Conservation (phyloP, 2,888 invertebrate genomes). For the Syrista parreyssii region DNA sequence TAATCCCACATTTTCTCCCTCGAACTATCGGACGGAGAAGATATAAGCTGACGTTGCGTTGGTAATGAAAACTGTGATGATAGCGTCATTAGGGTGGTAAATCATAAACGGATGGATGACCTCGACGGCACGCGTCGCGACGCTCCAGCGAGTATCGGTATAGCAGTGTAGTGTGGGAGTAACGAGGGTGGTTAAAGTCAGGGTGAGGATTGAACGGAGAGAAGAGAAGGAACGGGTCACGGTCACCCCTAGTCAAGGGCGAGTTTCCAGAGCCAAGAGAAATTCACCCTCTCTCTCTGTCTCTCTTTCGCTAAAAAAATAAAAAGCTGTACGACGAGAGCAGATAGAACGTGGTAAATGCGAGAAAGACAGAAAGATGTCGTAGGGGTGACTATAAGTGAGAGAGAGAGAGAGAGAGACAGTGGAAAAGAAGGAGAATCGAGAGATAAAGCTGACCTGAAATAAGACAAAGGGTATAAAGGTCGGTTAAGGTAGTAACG, state of each 20-base stretch:
- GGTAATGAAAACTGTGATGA: background rate
- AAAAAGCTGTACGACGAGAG: background rate
- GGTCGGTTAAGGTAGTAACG: background rate
- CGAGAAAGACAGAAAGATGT: background rate
- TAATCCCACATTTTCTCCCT: background rate
- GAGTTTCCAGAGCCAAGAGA: constrained; percentile 23
- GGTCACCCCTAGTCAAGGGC: constrained; percentile 49
- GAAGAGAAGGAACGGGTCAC: constrained; percentile 39
- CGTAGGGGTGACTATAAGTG: background rate
- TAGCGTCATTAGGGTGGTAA: background rate
- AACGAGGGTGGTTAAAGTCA: background rate
- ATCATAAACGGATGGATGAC: constrained; percentile 27
- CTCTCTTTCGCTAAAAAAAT: background rate
- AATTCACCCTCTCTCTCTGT: background rate
- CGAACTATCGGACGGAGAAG: background rate
- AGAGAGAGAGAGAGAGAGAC: background rate
- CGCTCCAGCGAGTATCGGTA: constrained; percentile 1
- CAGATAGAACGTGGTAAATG: background rate
- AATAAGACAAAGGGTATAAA: background rate
- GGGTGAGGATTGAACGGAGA: constrained; percentile 1
- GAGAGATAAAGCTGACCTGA: background rate
- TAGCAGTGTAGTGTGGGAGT: background rate
- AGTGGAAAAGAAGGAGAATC: background rate
- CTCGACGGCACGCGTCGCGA: constrained; percentile 34
- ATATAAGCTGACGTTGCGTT: background rate